phyloP scores from a whole-genome alignment of 1,140 invertebrate genomes.

The Hylaeus volcanicus region DNA sequence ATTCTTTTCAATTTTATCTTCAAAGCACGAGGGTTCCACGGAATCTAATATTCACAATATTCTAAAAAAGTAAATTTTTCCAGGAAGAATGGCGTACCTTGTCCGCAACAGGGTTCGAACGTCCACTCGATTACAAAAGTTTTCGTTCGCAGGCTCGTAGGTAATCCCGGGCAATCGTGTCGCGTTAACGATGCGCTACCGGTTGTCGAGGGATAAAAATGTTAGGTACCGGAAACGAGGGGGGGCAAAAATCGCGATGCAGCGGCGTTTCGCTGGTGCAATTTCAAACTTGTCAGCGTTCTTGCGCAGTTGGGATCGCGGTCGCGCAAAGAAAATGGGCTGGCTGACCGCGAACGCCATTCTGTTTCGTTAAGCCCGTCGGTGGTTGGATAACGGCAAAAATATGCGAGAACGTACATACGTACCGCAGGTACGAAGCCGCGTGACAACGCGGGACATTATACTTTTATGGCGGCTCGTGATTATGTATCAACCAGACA shows the following conservation, averaged over 20 bases:
- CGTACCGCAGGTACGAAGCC: background rate
- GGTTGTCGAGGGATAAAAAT: slow-evolving; percentile 26
- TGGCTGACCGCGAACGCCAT: slow-evolving; percentile 33
- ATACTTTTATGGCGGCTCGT: slow-evolving; percentile 64
- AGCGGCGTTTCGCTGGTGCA: background rate
- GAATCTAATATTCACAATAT: too few species aligned
- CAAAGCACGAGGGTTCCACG: too few species aligned
- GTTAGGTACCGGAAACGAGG: background rate
- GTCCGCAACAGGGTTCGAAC: too few species aligned
- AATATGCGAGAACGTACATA: slow-evolving; percentile 32
- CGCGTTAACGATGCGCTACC: background rate
- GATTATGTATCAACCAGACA: slow-evolving; percentile 66
- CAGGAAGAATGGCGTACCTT: too few species aligned
- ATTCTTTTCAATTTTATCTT: too few species aligned
- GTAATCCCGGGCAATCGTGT: slow-evolving; percentile 6
- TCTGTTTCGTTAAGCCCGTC: slow-evolving; percentile 53
- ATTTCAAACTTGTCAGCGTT: slow-evolving; percentile 39
- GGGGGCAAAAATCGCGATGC: slow-evolving; percentile 15
- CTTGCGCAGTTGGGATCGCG: background rate
- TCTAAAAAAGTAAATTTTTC: too few species aligned
- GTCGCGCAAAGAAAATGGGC: slow-evolving; percentile 35
- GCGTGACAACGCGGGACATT: slow-evolving; percentile 52
- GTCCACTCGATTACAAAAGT: background rate
- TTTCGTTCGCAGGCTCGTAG: background rate
- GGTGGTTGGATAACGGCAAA: slow-evolving; percentile 42